Conservation (phyloP, 2,113 vertebrate species). For the Aphelocoma coerulescens region DNA sequence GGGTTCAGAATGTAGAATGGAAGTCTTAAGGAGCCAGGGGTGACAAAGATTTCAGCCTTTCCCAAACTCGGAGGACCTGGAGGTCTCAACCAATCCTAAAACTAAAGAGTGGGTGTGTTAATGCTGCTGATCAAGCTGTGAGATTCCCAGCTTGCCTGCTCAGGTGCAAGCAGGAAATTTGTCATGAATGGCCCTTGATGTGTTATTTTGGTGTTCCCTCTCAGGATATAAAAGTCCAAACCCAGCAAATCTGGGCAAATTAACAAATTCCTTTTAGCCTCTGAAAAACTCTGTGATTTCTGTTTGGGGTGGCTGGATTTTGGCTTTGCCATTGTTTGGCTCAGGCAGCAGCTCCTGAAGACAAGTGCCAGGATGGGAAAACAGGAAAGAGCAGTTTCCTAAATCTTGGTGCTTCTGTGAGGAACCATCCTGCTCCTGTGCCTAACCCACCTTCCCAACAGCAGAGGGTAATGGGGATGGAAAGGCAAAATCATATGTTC, state of each 20-base stretch:
- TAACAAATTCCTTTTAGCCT: not conserved
- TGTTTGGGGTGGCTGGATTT: not conserved
- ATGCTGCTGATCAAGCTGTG: not conserved
- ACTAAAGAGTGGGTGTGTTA: not conserved
- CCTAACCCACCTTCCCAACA: not conserved
- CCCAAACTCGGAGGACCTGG: not conserved
- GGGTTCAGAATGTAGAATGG: not conserved
- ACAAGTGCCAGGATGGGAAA: not conserved
- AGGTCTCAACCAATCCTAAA: not conserved
- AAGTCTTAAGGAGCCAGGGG: not conserved
- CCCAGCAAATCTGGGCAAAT: not conserved
- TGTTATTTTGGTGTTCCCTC: not conserved
- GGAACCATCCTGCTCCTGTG: not conserved
- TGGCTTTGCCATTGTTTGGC: not conserved
- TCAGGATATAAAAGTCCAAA: not conserved
- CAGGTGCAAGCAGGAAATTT: not conserved
- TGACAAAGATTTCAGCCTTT: not conserved
- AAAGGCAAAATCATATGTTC: not conserved
- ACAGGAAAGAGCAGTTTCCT: not conserved
- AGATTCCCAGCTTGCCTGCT: not conserved
- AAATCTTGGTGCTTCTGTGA: not conserved
- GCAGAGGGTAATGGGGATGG: not conserved
- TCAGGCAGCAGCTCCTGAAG: not conserved
- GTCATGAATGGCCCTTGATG: not conserved
- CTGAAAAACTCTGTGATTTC: not conserved